Evolutionary conservation across 1,140 invertebrate genomes (phyloP).

Genomic region (Chrysopa pallens): DNA sequence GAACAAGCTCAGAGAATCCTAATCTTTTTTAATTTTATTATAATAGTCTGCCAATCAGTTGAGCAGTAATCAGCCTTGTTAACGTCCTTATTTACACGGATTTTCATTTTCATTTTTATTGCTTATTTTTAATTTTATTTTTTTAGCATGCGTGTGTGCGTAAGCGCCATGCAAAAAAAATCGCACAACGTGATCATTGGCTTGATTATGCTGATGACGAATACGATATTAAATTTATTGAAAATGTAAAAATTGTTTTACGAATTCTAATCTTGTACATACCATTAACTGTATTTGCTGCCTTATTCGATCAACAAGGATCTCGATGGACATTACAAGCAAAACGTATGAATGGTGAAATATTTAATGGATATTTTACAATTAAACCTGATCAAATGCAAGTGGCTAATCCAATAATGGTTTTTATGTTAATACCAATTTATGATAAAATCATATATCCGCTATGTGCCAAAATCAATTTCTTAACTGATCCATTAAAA

Average conservation of each 20-base stretch:
- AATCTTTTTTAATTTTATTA: background rate
- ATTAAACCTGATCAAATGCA: constrained; percentile 50
- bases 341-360: constrained; percentile 38
- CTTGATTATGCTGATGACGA: constrained; percentile 44
- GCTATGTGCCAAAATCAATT: constrained; percentile 13
- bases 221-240: constrained; percentile 32
- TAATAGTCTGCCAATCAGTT: constrained; percentile 18
- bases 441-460: constrained; percentile 39
- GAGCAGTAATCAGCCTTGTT: constrained; percentile 13
- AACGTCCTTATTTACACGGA: constrained; percentile 12
- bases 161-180: constrained; percentile 3
- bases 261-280: constrained; percentile 34
- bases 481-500: constrained; percentile 34
- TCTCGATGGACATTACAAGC: constrained; percentile 56
- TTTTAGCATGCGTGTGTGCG: constrained; percentile 4
- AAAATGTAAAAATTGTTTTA: constrained; percentile 31
- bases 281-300: constrained; percentile 54
- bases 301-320: constrained; percentile 40
- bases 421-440: constrained; percentile 44
- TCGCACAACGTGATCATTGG: constrained; percentile 35
- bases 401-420: constrained; percentile 43
- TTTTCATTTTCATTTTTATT: constrained; percentile 7
- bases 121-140: background rate
- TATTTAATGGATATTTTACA: constrained; percentile 20
- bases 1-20: too few relatives aligned